Base-by-base conservation (phyloP, 2,888 invertebrate species). In the Gisinianus flammeolus region DNA sequence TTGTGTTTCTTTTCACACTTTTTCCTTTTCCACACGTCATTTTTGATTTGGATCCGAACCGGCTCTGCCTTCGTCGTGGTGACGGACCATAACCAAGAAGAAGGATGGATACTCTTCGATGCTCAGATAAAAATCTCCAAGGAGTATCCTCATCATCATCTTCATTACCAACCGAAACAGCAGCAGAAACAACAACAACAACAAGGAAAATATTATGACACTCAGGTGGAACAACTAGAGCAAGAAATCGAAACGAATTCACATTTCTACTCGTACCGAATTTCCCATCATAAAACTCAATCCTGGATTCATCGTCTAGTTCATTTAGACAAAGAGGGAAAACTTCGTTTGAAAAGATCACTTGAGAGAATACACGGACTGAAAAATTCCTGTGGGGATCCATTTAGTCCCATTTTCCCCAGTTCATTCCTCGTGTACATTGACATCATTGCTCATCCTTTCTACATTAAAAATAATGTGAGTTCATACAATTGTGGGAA, bases 211-310 rank as follows among this genome's bases (percentile, higher is more conserved):
- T 44, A 16, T 8, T 58, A 26, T 58, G 64, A 19, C 31, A 66
- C 26, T 26, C 19, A 16, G 30, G 8, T 4, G 30, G 67, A 70
- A 22, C 54, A 64, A 44, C 22, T 26, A 64, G 62, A 62, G 64
- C 35, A 56, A 71, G 76, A 68, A 54, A 58, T n/a, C 16, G 33
- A 28, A 58, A 62, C 31, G 28, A 58, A 26, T 58, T 1, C 2
- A 30, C 24, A 64, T 30, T 56, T 79, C 24, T 84, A 84, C 54
- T 71, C 79, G 31, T 84, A 84, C 72, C 56, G 82, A 67, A 82
- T 84, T 28, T 84, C 84, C 10, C 82, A 84, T 76, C 83, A 84
- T 71, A 84, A 84, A 75, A 83, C 84, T 6, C 83, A 84, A 66
- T 80, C 84, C 6, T 84, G 84, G 84, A 81, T 84, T n/a, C 84